Evolutionary conservation across 1,140 invertebrate genomes (phyloP), one percentile per base, ranked within the genome.

Genomic region (Bombus affinis): DNA sequence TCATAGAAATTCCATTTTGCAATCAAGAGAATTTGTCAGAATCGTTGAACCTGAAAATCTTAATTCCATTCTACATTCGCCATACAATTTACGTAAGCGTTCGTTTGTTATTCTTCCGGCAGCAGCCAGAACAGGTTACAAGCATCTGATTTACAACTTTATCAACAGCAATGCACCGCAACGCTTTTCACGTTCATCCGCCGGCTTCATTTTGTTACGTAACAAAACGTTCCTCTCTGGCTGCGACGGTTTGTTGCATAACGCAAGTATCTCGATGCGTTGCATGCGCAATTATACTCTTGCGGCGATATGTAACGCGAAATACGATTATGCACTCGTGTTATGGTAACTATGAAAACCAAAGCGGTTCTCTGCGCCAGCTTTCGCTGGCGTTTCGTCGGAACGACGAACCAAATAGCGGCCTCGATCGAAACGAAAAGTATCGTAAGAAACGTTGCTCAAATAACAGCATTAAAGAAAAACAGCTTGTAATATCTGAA

Each of bases 211-310:
- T 66, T n/a, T 2, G 12, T 83, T 83, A 68, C 81, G 35, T 39
- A 77, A 83, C 35, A 32, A 57, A 68, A 76, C 35, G 35, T 8
- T 37, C 25, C 15, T 32, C 59, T 35, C 25, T 75, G 32, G 66
- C 28, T 35, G 35, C 6, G 35, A 4, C 28, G 59, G 32, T 25
- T 44, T 12, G 81, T 77, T 83, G 44, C 59, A 25, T 77, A 68
- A 83, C 77, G 32, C 42, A n/a, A 70, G 22, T 70, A 62, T 53
- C 13, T 81, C 70, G 18, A 28, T 57, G 18, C 44, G 15, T 47
- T 47, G 72, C 35, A n/a, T 18, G 65, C 32, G 59, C 39, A 80
- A 78, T 79, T 78, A 84, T 72, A 78, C 65, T 72, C 74, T 35
- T 47, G n/a, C 3, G 62, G 37, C 44, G 73, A 83, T 53, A 66